phyloP scores from a whole-genome alignment of 1,140 invertebrate genomes.

The Hylyphantes graminicola region DNA sequence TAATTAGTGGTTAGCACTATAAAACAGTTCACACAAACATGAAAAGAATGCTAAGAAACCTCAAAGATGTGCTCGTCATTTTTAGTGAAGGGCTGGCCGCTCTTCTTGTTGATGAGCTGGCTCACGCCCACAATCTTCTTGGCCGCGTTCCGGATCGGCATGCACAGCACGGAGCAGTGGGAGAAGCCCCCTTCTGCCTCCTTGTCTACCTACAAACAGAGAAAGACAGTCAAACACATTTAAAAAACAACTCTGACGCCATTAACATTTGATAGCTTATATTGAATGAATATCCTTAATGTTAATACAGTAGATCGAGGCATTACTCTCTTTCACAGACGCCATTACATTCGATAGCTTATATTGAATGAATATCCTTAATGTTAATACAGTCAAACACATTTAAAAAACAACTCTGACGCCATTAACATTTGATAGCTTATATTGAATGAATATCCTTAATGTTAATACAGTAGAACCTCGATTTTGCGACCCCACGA shows the following conservation, averaged over 20 bases:
- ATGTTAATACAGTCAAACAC: too few species aligned
- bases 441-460: too few species aligned
- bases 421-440: too few species aligned
- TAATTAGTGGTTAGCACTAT: too few species aligned
- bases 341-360: too few species aligned
- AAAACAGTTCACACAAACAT: background rate
- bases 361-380: too few species aligned
- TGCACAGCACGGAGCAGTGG: constrained; percentile 87
- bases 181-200: constrained; percentile 80
- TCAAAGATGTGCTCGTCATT: constrained; percentile 91
- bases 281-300: background rate
- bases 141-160: constrained; percentile 92
- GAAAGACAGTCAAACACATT: too few species aligned
- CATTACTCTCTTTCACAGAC: too few species aligned
- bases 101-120: constrained; percentile 94
- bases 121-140: constrained; percentile 90
- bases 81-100: constrained; percentile 85
- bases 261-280: background rate
- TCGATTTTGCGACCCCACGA: too few species aligned
- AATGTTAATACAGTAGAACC: too few species aligned
- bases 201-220: constrained; percentile 75
- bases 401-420: too few species aligned
- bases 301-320: too few species aligned
- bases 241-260: background rate
- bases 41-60: constrained; percentile 59